Percentiles rank a stretch among this genome's conserved stretches.
Evolutionary conservation across 2,797 vertebrate genomes (phyloP).

Genomic region (Trachurus trachurus): DNA sequence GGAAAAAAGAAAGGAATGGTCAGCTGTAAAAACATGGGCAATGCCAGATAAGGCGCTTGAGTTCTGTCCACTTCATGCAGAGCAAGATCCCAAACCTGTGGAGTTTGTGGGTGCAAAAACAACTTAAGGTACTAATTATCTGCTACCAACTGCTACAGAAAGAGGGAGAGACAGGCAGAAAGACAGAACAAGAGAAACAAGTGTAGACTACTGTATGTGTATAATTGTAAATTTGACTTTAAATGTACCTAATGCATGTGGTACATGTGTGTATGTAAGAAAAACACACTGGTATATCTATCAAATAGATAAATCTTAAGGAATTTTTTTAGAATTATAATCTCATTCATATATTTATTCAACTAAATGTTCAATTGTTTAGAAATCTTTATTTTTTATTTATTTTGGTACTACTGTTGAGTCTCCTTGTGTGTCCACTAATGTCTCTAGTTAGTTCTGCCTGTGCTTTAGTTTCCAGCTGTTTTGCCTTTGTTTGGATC

Average conservation of each 20-base stretch:
- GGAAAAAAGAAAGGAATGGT: conserved; percentile 81
- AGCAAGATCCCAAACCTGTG: conserved; percentile 68
- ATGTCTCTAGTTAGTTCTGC: not conserved
- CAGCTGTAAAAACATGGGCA: conserved; percentile 89
- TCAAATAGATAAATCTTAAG: no score
- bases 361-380: no score
- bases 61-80: conserved; percentile 80
- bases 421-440: no score
- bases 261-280: not conserved
- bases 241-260: not conserved
- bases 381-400: no score
- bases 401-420: not conserved
- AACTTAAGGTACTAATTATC: conserved; percentile 71
- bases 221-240: not conserved
- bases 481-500: no score
- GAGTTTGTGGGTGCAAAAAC: conserved; percentile 64
- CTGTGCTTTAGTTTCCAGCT: not conserved
- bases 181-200: not conserved
- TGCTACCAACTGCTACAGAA: conserved; percentile 62
- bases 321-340: not conserved
- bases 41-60: conserved; percentile 82
- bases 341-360: not conserved
- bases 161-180: not conserved
- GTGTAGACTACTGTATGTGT: not conserved
- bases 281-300: no score